These are phyloP conservation scores for Drosophila parabipectinata DNA, from an alignment of 1,140 invertebrate genomes.

Conservation along the genomic window DNA sequence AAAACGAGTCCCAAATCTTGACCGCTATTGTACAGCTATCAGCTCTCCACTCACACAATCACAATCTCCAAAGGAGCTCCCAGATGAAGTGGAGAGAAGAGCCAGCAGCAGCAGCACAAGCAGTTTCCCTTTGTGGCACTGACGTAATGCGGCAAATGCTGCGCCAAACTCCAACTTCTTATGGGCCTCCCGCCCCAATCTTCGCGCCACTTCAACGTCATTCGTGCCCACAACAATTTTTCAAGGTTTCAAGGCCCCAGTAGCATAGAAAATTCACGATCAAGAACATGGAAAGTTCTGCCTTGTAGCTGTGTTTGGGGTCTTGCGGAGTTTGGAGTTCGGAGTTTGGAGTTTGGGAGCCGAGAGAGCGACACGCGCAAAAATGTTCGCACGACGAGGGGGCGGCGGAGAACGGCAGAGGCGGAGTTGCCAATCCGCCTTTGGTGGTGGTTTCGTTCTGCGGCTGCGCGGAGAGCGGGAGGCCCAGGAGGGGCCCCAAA, in stretches of 20 bases:
- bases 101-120: constrained; percentile 29
- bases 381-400: constrained; percentile 20
- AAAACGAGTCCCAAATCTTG: background rate
- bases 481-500: constrained; percentile 3
- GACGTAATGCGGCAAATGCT: constrained; percentile 78
- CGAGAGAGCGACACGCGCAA: constrained; percentile 76
- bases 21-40: background rate
- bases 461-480: constrained; percentile 62
- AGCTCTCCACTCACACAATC: constrained; percentile 17
- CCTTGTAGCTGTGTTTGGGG: constrained; percentile 7
- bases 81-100: constrained; percentile 8
- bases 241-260: constrained; percentile 82
- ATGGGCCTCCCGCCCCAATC: background rate
- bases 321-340: constrained; percentile 2
- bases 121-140: constrained; percentile 72
- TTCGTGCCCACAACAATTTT: constrained; percentile 53
- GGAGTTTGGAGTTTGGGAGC: constrained; percentile 12
- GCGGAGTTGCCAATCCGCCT: constrained; percentile 60
- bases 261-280: constrained; percentile 84
- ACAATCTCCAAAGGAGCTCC: constrained; percentile 15
- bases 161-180: constrained; percentile 46
- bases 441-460: constrained; percentile 62
- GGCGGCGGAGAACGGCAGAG: constrained; percentile 18
- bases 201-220: constrained; percentile 13
- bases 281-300: constrained; percentile 83